These are phyloP conservation scores for Vulpes vulpes DNA, from an alignment of 2,113 vertebrate species.

Conservation along the genomic window DNA sequence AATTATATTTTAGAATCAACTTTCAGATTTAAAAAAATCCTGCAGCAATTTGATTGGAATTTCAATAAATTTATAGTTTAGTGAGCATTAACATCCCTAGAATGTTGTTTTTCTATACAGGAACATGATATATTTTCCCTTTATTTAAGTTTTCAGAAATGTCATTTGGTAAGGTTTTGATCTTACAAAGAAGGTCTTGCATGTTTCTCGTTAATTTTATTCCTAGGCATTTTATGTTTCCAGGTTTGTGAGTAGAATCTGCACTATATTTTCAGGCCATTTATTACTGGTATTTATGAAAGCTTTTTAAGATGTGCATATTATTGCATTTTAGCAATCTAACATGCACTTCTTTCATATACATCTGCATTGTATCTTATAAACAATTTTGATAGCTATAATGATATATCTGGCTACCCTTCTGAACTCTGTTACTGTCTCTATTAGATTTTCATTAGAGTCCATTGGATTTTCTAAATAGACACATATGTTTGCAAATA, in stretches of 20 bases:
- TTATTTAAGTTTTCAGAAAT: slow-evolving; percentile 45
- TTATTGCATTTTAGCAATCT: slow-evolving; percentile 33
- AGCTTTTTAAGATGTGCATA: not conserved
- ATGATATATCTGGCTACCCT: not conserved
- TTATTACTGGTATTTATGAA: slow-evolving; percentile 26
- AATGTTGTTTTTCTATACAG: slow-evolving; percentile 18
- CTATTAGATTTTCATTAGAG: slow-evolving; percentile 42
- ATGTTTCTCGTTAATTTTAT: slow-evolving; percentile 26
- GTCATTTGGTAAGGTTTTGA: not conserved
- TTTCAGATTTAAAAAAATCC: not conserved
- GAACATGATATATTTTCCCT: slow-evolving; percentile 1
- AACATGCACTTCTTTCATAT: slow-evolving; percentile 32
- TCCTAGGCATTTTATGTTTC: not conserved
- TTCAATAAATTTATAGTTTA: slow-evolving; percentile 22
- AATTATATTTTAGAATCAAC: slow-evolving; percentile 28
- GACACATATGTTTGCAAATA: not conserved
- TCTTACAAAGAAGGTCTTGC: not conserved
- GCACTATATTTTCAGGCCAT: not conserved
- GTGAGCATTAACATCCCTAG: slow-evolving; percentile 43
- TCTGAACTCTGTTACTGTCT: slow-evolving; percentile 35
- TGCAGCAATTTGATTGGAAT: not conserved
- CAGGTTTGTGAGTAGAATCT: not conserved
- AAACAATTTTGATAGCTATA: slow-evolving; percentile 5
- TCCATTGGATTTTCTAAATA: slow-evolving; percentile 6
- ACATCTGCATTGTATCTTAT: not conserved